These are phyloP conservation scores for Craterocephalus amniculus DNA, from an alignment of 2,797 vertebrate genomes.

Conservation along the genomic window DNA sequence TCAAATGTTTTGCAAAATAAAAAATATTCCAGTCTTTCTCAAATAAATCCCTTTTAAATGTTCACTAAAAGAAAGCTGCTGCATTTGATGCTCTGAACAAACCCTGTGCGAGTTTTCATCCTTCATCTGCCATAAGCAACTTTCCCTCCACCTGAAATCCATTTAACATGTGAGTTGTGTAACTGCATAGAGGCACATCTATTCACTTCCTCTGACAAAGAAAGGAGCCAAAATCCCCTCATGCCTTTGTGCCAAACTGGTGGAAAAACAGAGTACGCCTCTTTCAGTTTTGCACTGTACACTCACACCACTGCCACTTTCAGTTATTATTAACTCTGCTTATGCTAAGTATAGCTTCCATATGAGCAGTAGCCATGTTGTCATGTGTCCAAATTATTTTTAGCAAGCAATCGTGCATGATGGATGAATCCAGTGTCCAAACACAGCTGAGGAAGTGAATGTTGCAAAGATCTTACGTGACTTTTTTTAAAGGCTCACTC, in stretches of 20 bases:
- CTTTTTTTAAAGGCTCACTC: conserved; percentile 43
- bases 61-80: conserved; percentile 16
- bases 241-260: conserved; percentile 62
- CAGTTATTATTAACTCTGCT: conserved; percentile 17
- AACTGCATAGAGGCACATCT: conserved; percentile 62
- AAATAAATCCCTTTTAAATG: not conserved
- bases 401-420: conserved; percentile 14
- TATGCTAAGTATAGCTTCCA: conserved; percentile 13
- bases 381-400: conserved; percentile 12
- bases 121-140: conserved; percentile 15
- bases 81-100: conserved; percentile 20
- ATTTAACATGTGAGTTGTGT: conserved; percentile 55
- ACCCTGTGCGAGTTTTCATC: conserved; percentile 14
- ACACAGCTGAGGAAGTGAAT: not conserved
- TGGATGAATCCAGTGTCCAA: conserved; percentile 24
- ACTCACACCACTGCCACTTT: conserved; percentile 31
- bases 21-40: not conserved
- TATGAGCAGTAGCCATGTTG: not conserved
- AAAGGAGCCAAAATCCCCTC: conserved; percentile 40
- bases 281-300: conserved; percentile 31
- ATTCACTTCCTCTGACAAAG: conserved; percentile 73
- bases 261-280: conserved; percentile 55
- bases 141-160: conserved; percentile 49
- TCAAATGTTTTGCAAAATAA: not conserved
- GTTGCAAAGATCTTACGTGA: conserved; percentile 10